Percentiles rank a stretch among this genome's conserved stretches.
Evolutionary conservation across 2,888 invertebrate species (phyloP).

Genomic region (Andrena flavipes): DNA sequence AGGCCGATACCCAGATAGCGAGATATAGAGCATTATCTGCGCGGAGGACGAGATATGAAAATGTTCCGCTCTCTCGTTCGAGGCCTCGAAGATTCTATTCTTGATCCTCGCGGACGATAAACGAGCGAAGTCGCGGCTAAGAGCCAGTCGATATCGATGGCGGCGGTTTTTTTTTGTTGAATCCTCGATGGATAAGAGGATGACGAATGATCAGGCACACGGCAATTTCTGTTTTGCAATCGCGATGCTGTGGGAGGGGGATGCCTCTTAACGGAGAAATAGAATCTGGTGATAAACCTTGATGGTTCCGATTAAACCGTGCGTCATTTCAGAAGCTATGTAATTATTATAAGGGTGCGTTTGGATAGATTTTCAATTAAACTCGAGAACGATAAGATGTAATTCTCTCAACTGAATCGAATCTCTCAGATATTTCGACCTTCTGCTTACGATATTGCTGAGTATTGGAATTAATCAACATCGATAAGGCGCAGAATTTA

Average conservation of each 20-base stretch:
- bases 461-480: slow-evolving; percentile 9
- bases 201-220: background rate
- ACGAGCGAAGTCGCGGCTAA: background rate
- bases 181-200: slow-evolving; percentile 11
- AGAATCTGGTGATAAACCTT: no score
- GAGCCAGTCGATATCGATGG: slow-evolving; percentile 37
- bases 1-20: slow-evolving; percentile 52
- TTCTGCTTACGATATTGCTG: background rate
- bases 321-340: no score
- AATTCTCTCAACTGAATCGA: background rate
- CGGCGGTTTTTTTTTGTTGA: background rate
- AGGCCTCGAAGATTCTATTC: slow-evolving; percentile 44
- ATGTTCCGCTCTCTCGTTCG: slow-evolving; percentile 52
- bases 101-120: slow-evolving; percentile 44
- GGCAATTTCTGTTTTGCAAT: background rate
- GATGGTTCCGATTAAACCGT: no score
- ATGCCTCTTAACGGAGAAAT: no score
- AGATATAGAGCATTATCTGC: slow-evolving; percentile 66
- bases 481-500: slow-evolving; percentile 27
- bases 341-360: no score
- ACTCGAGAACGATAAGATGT: no score
- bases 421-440: background rate
- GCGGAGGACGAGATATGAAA: slow-evolving; percentile 39
- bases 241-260: no score
- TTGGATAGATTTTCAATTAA: no score